phyloP scores from a whole-genome alignment of 2,888 invertebrate species.

The Melipona bicolor region DNA sequence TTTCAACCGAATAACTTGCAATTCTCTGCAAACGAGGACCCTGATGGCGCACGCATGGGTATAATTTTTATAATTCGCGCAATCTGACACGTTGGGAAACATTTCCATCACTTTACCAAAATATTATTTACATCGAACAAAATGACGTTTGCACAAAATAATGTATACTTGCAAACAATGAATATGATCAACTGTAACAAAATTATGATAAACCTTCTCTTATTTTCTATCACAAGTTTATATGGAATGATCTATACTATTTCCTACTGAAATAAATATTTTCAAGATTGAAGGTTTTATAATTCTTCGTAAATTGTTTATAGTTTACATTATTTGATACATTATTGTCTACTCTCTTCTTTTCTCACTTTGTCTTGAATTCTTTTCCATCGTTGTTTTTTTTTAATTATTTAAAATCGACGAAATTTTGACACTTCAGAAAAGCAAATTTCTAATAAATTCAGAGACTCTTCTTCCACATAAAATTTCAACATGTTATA shows the following conservation, averaged over 20 bases:
- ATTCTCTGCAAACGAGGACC: slow-evolving; percentile 58
- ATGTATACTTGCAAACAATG: not conserved
- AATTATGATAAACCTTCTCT: not conserved
- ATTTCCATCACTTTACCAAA: not conserved
- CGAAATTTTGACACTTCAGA: not conserved
- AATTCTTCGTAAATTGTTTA: not conserved
- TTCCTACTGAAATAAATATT: not conserved
- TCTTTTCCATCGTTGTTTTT: not conserved
- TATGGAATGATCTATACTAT: not conserved
- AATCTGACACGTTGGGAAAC: slow-evolving; percentile 46
- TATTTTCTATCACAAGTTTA: too few species aligned
- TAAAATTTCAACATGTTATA: not conserved
- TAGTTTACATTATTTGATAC: not conserved
- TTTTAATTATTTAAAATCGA: not conserved
- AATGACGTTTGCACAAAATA: not conserved
- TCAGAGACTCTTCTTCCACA: not conserved
- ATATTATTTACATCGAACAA: not conserved
- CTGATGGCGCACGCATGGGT: slow-evolving; percentile 47
- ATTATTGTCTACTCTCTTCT: not conserved
- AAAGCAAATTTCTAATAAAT: not conserved
- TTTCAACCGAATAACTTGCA: slow-evolving; percentile 60
- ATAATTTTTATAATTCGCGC: slow-evolving; percentile 61
- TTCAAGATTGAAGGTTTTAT: not conserved
- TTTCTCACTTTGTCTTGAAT: not conserved
- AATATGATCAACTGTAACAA: not conserved